Percentiles rank a stretch among this genome's conserved stretches.
Conservation (phyloP, 2,888 invertebrate species). For the Vanessa cardui region DNA sequence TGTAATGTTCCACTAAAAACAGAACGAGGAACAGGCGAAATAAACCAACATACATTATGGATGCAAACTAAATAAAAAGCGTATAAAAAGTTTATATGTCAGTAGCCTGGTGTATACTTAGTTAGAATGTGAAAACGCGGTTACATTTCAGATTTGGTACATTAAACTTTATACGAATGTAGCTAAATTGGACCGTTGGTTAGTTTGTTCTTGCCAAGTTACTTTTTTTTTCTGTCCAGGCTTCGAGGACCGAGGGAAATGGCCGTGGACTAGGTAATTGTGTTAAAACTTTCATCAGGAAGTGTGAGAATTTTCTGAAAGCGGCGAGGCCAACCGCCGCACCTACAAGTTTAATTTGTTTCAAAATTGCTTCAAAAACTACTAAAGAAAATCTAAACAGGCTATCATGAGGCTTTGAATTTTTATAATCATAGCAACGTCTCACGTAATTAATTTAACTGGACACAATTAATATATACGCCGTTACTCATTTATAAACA, state of each 20-base stretch:
- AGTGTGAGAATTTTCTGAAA: slow-evolving; percentile 75
- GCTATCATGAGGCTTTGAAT: slow-evolving; percentile 12
- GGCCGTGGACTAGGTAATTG: slow-evolving; percentile 77
- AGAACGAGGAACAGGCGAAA: slow-evolving; percentile 30
- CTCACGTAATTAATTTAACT: not conserved
- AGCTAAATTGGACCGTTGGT: slow-evolving; percentile 78
- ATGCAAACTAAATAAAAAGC: slow-evolving; percentile 39
- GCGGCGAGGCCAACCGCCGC: slow-evolving; percentile 60
- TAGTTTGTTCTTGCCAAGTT: slow-evolving; percentile 80
- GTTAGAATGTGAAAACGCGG: slow-evolving; percentile 68
- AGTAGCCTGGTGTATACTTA: slow-evolving; percentile 46
- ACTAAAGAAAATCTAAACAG: slow-evolving; percentile 21
- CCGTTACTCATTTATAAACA: not conserved
- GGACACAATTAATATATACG: not conserved
- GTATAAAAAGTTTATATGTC: slow-evolving; percentile 40
- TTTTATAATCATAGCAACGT: not conserved
- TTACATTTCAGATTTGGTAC: slow-evolving; percentile 76
- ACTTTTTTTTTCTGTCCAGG: slow-evolving; percentile 67
- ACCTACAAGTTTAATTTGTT: slow-evolving; percentile 74
- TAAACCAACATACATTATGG: slow-evolving; percentile 38
- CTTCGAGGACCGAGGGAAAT: slow-evolving; percentile 69
- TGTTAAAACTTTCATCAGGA: slow-evolving; percentile 81
- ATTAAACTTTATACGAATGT: slow-evolving; percentile 80
- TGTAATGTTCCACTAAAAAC: slow-evolving; percentile 24
- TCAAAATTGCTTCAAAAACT: slow-evolving; percentile 55